Base-by-base conservation (phyloP, 2,113 vertebrate species). In the Xiphophorus hellerii region DNA sequence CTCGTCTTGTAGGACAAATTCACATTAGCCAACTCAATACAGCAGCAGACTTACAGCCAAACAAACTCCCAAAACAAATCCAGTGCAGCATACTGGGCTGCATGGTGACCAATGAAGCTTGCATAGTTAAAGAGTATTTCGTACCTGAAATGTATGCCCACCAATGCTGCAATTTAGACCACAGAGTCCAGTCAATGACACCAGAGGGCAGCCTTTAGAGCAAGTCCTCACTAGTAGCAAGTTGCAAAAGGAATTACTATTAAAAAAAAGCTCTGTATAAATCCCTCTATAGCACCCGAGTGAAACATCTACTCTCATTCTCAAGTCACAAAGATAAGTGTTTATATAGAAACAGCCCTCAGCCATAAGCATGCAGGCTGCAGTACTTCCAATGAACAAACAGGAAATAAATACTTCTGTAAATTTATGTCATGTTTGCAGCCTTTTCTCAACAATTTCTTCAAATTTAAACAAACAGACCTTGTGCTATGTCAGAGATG, bases 151-250 rank as follows among this genome's bases (percentile, higher is more conserved):
- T 27, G 30, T 35, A 69, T 29, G 35, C 62, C 33, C 64, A 60
- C 39, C 33, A 44, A 54, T 71, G 5, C 73, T 63, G 76, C 70
- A 77, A 69, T 42, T 73, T 30, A 65, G 67, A 51, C 69, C 37
- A 80, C 78, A 92, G 51, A 81, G 69, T 73, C 71, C 73, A 7
- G 76, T 42, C 44, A 80, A 72, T 29, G 80, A 84, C 91, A 93
- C 90, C 90, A 92, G 91, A 84, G 85, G 91, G 92, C 90, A 88
- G 86, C 61, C 72, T 93, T 87, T 44, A 75, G 73, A 84, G 69
- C 30, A 78, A 51, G 62, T 54, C 78, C 69, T 89, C 37, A 68
- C 35, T 44, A 20, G 10, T 58, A 4, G 28, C 28, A 78, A 73
- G 61, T 54, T 64, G 1, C 12, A 78, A 71, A 37, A 69, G 62